Evolutionary conservation across 2,113 vertebrate genomes (phyloP).

Genomic region (Panthera tigris): DNA sequence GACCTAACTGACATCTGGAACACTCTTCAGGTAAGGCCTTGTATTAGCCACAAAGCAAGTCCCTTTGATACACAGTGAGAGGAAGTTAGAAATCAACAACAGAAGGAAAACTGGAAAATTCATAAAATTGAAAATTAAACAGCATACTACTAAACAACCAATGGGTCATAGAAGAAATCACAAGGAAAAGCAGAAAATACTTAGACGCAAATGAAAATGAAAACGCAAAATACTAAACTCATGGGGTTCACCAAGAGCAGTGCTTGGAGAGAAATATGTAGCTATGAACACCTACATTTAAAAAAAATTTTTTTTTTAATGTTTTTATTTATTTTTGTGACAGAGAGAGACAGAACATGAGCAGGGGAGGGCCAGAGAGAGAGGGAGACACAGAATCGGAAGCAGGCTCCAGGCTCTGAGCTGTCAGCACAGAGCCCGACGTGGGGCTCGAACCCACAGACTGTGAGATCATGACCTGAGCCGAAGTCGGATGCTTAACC

Average conservation of each 20-base stretch:
- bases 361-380: too few relatives aligned
- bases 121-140: background rate
- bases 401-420: too few relatives aligned
- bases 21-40: background rate
- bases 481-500: too few relatives aligned
- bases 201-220: background rate
- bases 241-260: background rate
- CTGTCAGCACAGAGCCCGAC: too few relatives aligned
- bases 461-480: too few relatives aligned
- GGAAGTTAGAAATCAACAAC: background rate
- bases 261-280: background rate
- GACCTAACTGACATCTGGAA: background rate
- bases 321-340: too few relatives aligned
- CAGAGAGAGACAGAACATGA: too few relatives aligned
- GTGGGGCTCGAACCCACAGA: too few relatives aligned
- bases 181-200: background rate
- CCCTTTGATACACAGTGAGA: background rate
- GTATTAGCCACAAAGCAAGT: background rate
- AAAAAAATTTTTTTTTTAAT: too few relatives aligned
- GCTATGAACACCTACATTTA: background rate
- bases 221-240: background rate
- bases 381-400: too few relatives aligned
- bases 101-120: background rate
- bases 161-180: background rate
- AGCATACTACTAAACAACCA: background rate